phyloP scores from a whole-genome alignment of 30 jellyfish, hydroid and myxozoan species.

The Hydra vulgaris region DNA sequence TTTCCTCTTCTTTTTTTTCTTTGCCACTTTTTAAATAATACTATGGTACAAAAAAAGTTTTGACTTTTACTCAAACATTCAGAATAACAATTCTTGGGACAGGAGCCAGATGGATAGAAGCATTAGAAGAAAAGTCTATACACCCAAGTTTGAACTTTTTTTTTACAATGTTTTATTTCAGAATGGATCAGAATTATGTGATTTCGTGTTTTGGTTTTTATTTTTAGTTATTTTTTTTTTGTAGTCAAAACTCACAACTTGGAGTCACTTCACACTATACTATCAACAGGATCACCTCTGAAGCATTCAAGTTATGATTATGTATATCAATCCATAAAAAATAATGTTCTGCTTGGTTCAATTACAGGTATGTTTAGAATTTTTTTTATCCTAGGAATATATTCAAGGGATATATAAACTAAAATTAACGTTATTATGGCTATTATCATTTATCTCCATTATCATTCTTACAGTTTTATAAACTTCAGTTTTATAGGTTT shows the following conservation, averaged over 20 bases:
- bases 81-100: conserved; percentile 91
- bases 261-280: conserved; percentile 61
- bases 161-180: too few relatives aligned
- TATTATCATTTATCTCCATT: too few relatives aligned
- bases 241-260: conserved; percentile 60
- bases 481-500: too few relatives aligned
- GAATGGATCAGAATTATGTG: too few relatives aligned
- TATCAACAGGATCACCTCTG: conserved; percentile 96
- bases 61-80: not conserved
- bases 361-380: conserved; percentile 78
- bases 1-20: not conserved
- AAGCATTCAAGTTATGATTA: conserved; percentile 78
- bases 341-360: conserved; percentile 75
- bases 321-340: conserved; percentile 61
- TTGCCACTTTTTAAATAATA: not conserved
- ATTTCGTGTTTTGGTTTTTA: not conserved
- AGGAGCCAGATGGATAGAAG: conserved; percentile 96
- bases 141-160: conserved; percentile 33
- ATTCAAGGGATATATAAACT: too few relatives aligned
- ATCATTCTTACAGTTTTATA: too few relatives aligned
- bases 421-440: too few relatives aligned
- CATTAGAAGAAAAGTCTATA: conserved; percentile 59
- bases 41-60: not conserved
- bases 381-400: too few relatives aligned
- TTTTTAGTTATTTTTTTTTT: not conserved